phyloP scores from a whole-genome alignment of 1,140 invertebrate genomes.

The Drosophila saltans region DNA sequence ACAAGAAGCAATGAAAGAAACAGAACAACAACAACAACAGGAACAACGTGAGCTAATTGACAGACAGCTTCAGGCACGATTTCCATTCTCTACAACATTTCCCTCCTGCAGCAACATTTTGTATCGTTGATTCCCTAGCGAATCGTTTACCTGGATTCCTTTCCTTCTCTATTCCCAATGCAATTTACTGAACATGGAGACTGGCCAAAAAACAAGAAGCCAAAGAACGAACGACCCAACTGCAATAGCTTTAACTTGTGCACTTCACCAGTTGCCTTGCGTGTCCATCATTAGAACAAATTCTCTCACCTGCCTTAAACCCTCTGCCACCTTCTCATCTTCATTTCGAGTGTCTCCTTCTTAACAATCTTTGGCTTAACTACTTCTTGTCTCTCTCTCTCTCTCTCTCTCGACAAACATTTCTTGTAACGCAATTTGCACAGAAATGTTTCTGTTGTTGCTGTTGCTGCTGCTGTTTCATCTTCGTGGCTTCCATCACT shows the following conservation, averaged over 20 bases:
- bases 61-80: constrained; percentile 69
- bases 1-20: constrained; percentile 41
- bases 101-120: not conserved
- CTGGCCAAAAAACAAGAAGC: constrained; percentile 33
- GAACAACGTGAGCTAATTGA: constrained; percentile 74
- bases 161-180: constrained; percentile 12
- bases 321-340: not conserved
- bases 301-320: constrained; percentile 68
- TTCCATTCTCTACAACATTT: constrained; percentile 37
- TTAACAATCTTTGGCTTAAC: too few relatives aligned
- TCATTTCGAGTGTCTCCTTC: not conserved
- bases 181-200: constrained; percentile 67
- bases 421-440: constrained; percentile 80
- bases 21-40: constrained; percentile 38
- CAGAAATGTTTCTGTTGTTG: constrained; percentile 67
- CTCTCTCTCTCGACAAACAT: constrained; percentile 14
- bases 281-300: constrained; percentile 82
- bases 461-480: constrained; percentile 60
- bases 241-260: not conserved
- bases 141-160: not conserved
- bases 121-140: constrained; percentile 4
- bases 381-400: not conserved
- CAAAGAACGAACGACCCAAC: constrained; percentile 9
- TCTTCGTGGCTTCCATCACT: constrained; percentile 63
- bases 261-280: constrained; percentile 53